A percentile compares a stretch with the other conserved stretches of the same genome.
Evolutionary conservation across 2,113 vertebrate species (phyloP).

Genomic region (Anseranas semipalmata): DNA sequence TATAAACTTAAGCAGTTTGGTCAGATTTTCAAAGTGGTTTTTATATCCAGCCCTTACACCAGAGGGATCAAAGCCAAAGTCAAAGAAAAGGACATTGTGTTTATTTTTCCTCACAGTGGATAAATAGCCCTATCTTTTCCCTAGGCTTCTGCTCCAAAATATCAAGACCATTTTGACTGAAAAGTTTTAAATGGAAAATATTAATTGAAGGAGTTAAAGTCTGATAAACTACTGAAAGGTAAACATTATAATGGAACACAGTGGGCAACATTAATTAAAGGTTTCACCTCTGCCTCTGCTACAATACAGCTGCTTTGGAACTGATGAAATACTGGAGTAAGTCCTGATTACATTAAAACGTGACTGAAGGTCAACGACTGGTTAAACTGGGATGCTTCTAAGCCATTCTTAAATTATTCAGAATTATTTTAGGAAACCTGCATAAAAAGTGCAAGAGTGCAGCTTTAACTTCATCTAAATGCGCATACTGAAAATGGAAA

Average conservation of each 20-base stretch:
- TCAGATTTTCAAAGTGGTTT: conserved; percentile 8
- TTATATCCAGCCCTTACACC: conserved; percentile 11
- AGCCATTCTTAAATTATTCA: conserved; percentile 60
- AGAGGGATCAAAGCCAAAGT: conserved; percentile 29
- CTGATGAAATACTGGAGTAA: neutral
- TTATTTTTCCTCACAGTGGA: neutral
- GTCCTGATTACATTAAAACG: neutral
- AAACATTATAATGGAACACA: neutral
- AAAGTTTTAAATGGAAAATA: conserved; percentile 18
- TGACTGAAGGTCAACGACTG: conserved; percentile 38
- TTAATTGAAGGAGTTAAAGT: conserved; percentile 10
- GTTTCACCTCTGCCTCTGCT: neutral
- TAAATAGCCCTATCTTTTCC: conserved; percentile 7
- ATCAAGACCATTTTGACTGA: neutral
- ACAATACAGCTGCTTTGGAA: neutral
- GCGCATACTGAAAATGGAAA: conserved; percentile 49
- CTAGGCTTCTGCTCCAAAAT: neutral
- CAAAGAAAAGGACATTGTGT: neutral
- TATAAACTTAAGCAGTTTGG: conserved; percentile 36
- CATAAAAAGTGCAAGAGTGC: conserved; percentile 56
- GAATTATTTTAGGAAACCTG: conserved; percentile 66
- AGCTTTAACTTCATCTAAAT: conserved; percentile 67
- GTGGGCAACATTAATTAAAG: neutral
- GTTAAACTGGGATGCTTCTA: conserved; percentile 60
- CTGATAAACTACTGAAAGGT: neutral